phyloP scores from a whole-genome alignment of 2,113 vertebrate genomes.

The Balaeniceps rex region DNA sequence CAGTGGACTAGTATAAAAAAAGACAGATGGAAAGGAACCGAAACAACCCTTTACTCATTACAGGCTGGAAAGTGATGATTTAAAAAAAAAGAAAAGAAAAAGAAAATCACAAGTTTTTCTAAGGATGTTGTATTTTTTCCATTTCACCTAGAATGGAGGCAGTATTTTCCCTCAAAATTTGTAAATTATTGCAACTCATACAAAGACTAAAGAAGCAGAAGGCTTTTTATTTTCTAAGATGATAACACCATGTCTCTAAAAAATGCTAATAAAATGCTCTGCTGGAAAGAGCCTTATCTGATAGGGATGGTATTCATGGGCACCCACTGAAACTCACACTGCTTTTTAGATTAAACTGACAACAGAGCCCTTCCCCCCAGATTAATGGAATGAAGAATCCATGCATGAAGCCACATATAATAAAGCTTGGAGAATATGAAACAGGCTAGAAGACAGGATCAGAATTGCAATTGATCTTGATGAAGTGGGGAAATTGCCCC shows the following conservation, averaged over 20 bases:
- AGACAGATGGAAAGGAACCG: neutral
- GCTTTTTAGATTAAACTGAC: conserved; percentile 23
- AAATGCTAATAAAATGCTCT: conserved; percentile 21
- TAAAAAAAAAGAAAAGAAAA: neutral
- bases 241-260: neutral
- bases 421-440: neutral
- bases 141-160: neutral
- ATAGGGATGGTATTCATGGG: neutral
- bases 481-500: neutral
- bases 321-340: neutral
- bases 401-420: neutral
- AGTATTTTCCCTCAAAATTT: neutral
- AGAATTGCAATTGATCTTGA: conserved; percentile 1
- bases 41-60: neutral
- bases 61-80: neutral
- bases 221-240: neutral
- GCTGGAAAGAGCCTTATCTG: conserved; percentile 9
- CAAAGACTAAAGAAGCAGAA: neutral
- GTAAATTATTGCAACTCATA: neutral
- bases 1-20: neutral
- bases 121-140: neutral
- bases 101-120: neutral
- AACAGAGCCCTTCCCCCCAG: neutral
- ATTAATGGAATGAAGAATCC: conserved; percentile 34
- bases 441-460: neutral